A percentile compares a stretch with the other conserved stretches of the same genome.
phyloP scores from a whole-genome alignment of 2,113 vertebrate species.

The Stictonetta naevosa region DNA sequence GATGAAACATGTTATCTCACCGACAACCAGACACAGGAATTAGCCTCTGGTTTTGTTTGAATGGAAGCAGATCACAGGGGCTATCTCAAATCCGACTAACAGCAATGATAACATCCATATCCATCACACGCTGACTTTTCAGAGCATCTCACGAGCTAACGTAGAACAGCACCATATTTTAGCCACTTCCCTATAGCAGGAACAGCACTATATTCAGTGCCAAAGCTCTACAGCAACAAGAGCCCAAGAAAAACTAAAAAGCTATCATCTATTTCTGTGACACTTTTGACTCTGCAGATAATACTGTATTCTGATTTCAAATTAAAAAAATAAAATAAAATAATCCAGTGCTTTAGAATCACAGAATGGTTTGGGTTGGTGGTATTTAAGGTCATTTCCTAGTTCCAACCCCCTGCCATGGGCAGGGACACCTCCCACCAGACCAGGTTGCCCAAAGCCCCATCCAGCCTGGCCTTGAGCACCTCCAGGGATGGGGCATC shows the following conservation, averaged over 20 bases:
- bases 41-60: not conserved
- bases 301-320: not conserved
- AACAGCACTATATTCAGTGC: not conserved
- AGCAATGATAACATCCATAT: not conserved
- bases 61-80: not conserved
- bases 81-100: not conserved
- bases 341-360: not conserved
- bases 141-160: not conserved
- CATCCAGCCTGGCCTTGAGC: not conserved
- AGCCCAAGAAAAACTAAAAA: not conserved
- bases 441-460: not conserved
- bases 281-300: not conserved
- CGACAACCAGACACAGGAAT: not conserved
- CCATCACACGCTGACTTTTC: not conserved
- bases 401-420: not conserved
- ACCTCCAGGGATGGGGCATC: not conserved
- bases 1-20: not conserved
- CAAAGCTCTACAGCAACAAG: not conserved
- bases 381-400: no score
- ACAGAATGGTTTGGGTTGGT: not conserved
- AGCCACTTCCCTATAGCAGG: not conserved
- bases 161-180: not conserved
- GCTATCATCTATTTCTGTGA: not conserved
- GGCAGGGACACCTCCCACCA: not conserved
- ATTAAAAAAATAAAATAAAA: not conserved